Percentiles rank a stretch among this genome's conserved stretches.
Conservation (phyloP, 2,888 invertebrate species). For the Amblyjoppa proteus region DNA sequence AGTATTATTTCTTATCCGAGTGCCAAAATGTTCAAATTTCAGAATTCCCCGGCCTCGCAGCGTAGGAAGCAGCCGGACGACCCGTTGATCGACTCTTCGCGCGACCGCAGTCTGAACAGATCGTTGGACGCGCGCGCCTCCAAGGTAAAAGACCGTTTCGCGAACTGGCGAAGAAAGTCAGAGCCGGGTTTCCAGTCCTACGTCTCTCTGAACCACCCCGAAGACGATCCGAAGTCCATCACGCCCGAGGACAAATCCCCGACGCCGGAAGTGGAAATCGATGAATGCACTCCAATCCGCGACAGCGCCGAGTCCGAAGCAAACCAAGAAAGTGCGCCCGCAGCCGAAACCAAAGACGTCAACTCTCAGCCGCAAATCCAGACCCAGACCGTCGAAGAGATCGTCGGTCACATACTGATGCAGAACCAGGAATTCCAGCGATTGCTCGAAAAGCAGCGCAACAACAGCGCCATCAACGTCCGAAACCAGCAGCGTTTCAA, state of each 20-base stretch:
- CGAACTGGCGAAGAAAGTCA: slow-evolving; percentile 90
- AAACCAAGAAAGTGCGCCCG: slow-evolving; percentile 46
- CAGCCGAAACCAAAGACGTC: slow-evolving; percentile 75
- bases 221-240: slow-evolving; percentile 79
- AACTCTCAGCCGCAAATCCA: slow-evolving; percentile 71
- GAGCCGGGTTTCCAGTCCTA: slow-evolving; percentile 88
- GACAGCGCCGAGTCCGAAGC: slow-evolving; percentile 25
- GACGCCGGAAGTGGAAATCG: slow-evolving; percentile 31
- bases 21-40: slow-evolving; percentile 34
- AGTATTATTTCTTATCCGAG: background rate
- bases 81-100: slow-evolving; percentile 72
- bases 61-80: slow-evolving; percentile 79
- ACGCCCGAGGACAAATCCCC: slow-evolving; percentile 32
- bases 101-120: slow-evolving; percentile 79
- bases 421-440: slow-evolving; percentile 94
- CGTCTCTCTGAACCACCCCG: slow-evolving; percentile 80
- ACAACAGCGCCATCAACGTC: slow-evolving; percentile 86
- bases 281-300: slow-evolving; percentile 17
- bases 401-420: slow-evolving; percentile 93
- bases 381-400: slow-evolving; percentile 89
- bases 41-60: slow-evolving; percentile 80
- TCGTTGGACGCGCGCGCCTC: slow-evolving; percentile 79
- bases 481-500: slow-evolving; percentile 87
- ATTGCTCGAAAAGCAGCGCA: slow-evolving; percentile 91
- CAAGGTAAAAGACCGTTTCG: slow-evolving; percentile 86